Conservation (phyloP, 2,888 invertebrate species). For the Leptinotarsa tumamoca region DNA sequence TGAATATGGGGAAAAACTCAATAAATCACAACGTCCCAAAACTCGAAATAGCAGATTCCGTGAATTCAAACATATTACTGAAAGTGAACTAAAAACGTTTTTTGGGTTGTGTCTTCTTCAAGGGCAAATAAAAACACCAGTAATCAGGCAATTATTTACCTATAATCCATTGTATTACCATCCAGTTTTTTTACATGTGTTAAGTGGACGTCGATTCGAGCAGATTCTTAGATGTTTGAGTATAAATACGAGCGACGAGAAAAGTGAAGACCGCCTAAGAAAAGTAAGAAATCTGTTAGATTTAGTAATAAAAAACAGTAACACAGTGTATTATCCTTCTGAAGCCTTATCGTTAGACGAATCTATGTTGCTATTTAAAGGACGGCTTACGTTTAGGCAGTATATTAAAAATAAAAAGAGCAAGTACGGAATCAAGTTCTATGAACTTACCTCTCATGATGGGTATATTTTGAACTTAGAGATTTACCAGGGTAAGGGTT, state of each 20-base stretch:
- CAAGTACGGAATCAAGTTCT: conserved; percentile 28
- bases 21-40: conserved; percentile 16
- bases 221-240: conserved; percentile 28
- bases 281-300: conserved; percentile 24
- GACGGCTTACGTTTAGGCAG: conserved; percentile 24
- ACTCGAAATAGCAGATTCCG: conserved; percentile 23
- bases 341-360: conserved; percentile 30
- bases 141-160: conserved; percentile 22
- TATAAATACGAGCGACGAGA: conserved; percentile 12
- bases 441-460: conserved; percentile 6
- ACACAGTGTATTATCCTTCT: conserved; percentile 17
- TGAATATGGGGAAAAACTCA: conserved; percentile 19
- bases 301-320: conserved; percentile 1
- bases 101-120: conserved; percentile 23
- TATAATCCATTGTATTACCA: conserved; percentile 26
- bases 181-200: conserved; percentile 9
- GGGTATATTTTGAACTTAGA: conserved; percentile 14
- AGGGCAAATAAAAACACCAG: conserved; percentile 9
- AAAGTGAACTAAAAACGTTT: conserved; percentile 23
- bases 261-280: conserved; percentile 5
- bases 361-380: conserved; percentile 29
- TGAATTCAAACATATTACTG: conserved; percentile 20
- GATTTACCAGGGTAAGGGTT: conserved; percentile 10
- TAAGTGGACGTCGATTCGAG: conserved; percentile 25
- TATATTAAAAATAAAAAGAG: conserved; percentile 27